phyloP scores from a whole-genome alignment of 2,113 vertebrate genomes.

The Dasyprocta punctata region DNA sequence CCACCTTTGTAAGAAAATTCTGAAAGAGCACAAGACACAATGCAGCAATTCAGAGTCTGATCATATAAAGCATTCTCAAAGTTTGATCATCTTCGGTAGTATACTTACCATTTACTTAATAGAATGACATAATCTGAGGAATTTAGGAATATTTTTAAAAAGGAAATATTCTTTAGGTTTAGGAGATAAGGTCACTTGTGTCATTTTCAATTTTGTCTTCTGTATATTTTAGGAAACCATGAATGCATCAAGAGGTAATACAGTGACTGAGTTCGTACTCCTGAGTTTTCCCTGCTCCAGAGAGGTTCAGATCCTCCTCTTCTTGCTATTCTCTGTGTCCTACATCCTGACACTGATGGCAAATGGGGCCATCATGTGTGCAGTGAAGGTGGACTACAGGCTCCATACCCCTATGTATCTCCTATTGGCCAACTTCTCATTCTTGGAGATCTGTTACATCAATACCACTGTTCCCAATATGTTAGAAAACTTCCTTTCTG shows the following conservation, averaged over 20 bases:
- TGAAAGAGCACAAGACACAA: neutral
- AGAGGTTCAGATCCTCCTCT: conserved; percentile 25
- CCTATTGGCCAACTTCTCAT: conserved; percentile 58
- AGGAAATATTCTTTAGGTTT: neutral
- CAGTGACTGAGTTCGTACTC: conserved; percentile 64
- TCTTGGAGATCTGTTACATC: conserved; percentile 74
- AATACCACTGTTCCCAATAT: conserved; percentile 65
- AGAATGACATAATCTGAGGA: neutral
- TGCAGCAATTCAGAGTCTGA: neutral
- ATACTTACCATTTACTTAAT: neutral
- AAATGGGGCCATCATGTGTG: conserved; percentile 54
- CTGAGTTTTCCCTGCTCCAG: conserved; percentile 58
- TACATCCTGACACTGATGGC: conserved; percentile 58
- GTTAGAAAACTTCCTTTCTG: conserved; percentile 57
- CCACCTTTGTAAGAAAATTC: neutral
- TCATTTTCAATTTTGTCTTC: neutral
- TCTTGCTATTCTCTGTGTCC: conserved; percentile 17
- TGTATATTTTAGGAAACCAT: neutral
- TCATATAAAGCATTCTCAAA: neutral
- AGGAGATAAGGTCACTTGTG: neutral
- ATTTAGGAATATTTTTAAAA: neutral
- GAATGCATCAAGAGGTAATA: conserved; percentile 44
- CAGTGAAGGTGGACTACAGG: conserved; percentile 48
- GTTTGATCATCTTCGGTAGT: neutral
- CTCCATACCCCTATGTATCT: conserved; percentile 64